Base-by-base conservation (phyloP, 2,113 vertebrate genomes). In the Anser cygnoides region DNA sequence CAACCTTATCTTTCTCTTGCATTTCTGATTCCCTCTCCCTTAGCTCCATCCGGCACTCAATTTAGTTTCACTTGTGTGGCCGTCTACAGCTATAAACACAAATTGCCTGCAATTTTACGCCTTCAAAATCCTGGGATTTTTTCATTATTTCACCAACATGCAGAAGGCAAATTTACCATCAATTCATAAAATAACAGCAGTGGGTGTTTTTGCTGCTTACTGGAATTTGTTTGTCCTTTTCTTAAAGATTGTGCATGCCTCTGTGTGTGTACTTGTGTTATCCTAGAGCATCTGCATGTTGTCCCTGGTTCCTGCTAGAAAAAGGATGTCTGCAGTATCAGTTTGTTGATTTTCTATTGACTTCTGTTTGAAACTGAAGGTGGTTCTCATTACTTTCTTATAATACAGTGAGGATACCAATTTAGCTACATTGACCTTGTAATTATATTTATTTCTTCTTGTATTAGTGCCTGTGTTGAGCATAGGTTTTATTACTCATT, bases 71-170 rank as follows among this genome's bases (percentile, higher is more conserved):
- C 89, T 72, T 12, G 68, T 50, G 87, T 57, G 81, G 67, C 94
- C 61, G 3, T 89, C 90, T 81, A 35, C 44, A 77, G 76, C 94
- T 83, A 52, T 22, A 84, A 95, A 87, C 84, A 89, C 20, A 75
- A 96, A 96, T 19, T 72, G 82, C 25, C 90, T 68, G 76, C 95
- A 89, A 90, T 95, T 94, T 95, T 80, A 95, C 11, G 9, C 95
- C 82, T 95, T 37, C 89, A 75, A 41, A 90, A 95, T 86, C 76
- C 84, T 8, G 2, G 79, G 70, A 90, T 96, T 90, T 79, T 87
- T 57, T 90, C 90, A 88, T 86, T 96, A 89, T 92, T 74, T 84
- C 25, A 14, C 87, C 78, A 80, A 87, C 86, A 92, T 4, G 18
- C 41, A 80, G 89, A 59, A 75, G 19, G 67, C 54, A 49, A 62